Base-by-base conservation (phyloP, 2,797 vertebrate species). In the Gallirallus australis region DNA sequence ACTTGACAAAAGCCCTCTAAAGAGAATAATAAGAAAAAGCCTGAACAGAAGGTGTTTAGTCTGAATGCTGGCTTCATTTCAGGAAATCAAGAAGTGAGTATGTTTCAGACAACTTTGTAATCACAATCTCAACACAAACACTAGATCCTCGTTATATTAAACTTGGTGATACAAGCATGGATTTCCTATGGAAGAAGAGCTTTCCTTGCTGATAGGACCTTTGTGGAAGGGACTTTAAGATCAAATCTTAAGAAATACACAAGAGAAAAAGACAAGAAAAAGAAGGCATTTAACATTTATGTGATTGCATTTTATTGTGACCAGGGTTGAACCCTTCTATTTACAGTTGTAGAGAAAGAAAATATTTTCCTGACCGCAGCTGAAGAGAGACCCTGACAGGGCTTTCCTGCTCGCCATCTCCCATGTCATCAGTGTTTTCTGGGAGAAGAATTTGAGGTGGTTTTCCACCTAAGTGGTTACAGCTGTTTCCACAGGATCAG, bases 401-500 rank as follows among this genome's bases (percentile, higher is more conserved):
- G 88, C 76, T 96, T 97, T 98, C 95, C 97, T 98, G 98, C 98
- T 98, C 96, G 70, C 97, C 96, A 92, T 97, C 96, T 98, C 97
- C 97, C 97, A 96, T 97, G 98, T 98, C 97, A 97, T 98, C 97
- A 97, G 97, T 97, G 94, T 98, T 98, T 98, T 98, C 97, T 97
- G 97, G 96, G 97, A 97, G 97, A 98, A 98, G 98, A 98, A 99
- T 98, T 98, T 97, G 98, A 97, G 97, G 98, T 97, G 98, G 96
- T 98, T 98, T 98, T 98, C 97, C 95, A 97, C 97, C 97, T 99
- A 99, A 99, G 98, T 98, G 98, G 98, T 98, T 98, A 98, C 99
- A 99, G 99, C 99, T 99, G 99, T 99, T 98, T 98, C 98, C 98
- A 98, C 98, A 98, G 97, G 98, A 98, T 98, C 98, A 98, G 98